These are phyloP conservation scores for Brachyalestes nurse DNA, from an alignment of 2,797 vertebrate species.

Conservation along the genomic window DNA sequence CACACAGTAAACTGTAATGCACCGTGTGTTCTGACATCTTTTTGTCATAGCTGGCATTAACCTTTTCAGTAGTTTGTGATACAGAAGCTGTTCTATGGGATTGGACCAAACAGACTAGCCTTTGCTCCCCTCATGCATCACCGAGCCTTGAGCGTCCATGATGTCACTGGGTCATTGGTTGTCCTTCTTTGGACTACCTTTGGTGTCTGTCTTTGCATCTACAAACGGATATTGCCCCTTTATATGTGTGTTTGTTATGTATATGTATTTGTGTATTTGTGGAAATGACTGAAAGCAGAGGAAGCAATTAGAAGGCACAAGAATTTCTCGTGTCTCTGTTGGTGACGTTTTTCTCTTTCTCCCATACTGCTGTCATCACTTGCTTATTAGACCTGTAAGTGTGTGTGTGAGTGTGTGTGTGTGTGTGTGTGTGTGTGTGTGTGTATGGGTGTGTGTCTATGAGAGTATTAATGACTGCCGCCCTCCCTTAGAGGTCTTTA, in stretches of 20 bases:
- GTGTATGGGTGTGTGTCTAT: background rate
- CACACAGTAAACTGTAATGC: too few relatives aligned
- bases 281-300: background rate
- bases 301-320: background rate
- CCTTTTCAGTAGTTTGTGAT: too few relatives aligned
- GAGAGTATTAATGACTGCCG: background rate
- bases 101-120: too few relatives aligned
- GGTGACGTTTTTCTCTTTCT: background rate
- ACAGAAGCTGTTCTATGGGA: too few relatives aligned
- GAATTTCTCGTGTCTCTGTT: background rate
- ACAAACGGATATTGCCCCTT: too few relatives aligned
- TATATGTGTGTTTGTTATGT: background rate
- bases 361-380: slow-evolving; percentile 16
- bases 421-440: background rate
- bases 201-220: too few relatives aligned
- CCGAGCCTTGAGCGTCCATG: too few relatives aligned
- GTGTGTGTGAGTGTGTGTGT: background rate
- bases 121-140: too few relatives aligned
- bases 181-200: too few relatives aligned
- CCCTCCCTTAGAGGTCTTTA: background rate
- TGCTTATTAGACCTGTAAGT: slow-evolving; percentile 15
- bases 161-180: too few relatives aligned
- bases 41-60: too few relatives aligned
- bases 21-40: too few relatives aligned
- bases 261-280: background rate